These are phyloP conservation scores for Marmota monax DNA, from an alignment of 2,113 vertebrate species.

Conservation along the genomic window DNA sequence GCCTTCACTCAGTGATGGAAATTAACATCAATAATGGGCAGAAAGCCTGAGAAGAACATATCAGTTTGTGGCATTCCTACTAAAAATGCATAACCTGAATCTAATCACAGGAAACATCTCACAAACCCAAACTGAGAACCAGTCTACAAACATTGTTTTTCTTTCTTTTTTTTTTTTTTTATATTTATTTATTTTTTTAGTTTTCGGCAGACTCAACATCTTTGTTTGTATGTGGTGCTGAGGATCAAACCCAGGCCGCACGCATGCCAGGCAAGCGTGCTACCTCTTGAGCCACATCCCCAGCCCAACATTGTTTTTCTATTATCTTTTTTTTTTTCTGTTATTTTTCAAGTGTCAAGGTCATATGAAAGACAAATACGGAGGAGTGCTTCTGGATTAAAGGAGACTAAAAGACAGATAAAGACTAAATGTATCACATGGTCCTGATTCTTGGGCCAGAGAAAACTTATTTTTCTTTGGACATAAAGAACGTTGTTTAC, in stretches of 20 bases:
- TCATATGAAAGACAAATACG: neutral
- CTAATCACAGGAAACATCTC: neutral
- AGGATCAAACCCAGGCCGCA: no score
- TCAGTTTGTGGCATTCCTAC: neutral
- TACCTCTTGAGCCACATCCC: no score
- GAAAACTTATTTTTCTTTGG: conserved; percentile 16
- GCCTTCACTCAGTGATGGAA: neutral
- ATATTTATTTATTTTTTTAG: no score
- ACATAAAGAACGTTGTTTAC: neutral
- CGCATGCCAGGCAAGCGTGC: no score
- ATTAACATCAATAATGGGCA: neutral
- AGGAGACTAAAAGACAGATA: neutral
- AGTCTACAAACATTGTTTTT: neutral
- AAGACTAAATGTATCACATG: neutral
- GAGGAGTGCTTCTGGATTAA: neutral
- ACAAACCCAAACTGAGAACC: neutral
- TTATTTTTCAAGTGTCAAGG: neutral
- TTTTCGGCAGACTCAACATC: no score
- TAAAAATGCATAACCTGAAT: neutral
- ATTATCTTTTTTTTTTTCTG: neutral
- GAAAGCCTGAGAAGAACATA: neutral
- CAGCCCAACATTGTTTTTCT: no score
- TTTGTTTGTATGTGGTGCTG: no score
- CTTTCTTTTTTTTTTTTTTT: no score
- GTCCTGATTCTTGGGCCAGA: neutral